These are phyloP conservation scores for Tubiluchus corallicola DNA, from an alignment of 2,888 invertebrate species.

Conservation along the genomic window DNA sequence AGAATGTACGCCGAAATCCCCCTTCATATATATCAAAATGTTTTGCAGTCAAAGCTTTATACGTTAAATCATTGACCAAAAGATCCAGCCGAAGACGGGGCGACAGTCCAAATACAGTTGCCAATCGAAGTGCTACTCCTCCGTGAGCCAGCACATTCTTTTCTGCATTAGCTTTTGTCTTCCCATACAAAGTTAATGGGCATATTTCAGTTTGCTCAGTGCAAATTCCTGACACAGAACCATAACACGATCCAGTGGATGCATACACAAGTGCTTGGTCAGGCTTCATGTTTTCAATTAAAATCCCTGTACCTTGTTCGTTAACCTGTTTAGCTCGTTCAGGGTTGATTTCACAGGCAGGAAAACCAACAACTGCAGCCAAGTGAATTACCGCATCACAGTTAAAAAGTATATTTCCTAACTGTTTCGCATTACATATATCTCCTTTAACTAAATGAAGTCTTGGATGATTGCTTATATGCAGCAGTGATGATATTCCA, in stretches of 20 bases:
- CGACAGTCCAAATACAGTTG: slow-evolving; percentile 28
- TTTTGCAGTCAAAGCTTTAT: slow-evolving; percentile 21
- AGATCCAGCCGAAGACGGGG: slow-evolving; percentile 27
- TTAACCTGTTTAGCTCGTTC: slow-evolving; percentile 22
- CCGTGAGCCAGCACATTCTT: slow-evolving; percentile 17
- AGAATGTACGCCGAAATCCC: slow-evolving; percentile 25
- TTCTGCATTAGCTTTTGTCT: slow-evolving; percentile 26
- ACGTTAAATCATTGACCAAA: slow-evolving; percentile 26
- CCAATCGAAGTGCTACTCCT: slow-evolving; percentile 25
- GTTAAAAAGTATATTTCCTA: slow-evolving; percentile 19
- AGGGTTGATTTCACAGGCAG: slow-evolving; percentile 26
- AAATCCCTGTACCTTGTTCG: slow-evolving; percentile 21
- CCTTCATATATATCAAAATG: slow-evolving; percentile 26
- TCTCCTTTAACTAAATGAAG: slow-evolving; percentile 20
- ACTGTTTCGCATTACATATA: slow-evolving; percentile 18
- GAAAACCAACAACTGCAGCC: slow-evolving; percentile 29
- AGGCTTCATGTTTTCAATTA: slow-evolving; percentile 19
- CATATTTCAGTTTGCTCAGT: slow-evolving; percentile 26
- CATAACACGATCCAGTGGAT: slow-evolving; percentile 28
- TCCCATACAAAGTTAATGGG: slow-evolving; percentile 27
- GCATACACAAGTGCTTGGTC: slow-evolving; percentile 25
- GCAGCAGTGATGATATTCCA: slow-evolving; percentile 22
- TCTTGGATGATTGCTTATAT: slow-evolving; percentile 15
- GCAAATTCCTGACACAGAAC: slow-evolving; percentile 25
- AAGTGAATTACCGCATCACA: slow-evolving; percentile 23